Evolutionary conservation across 2,888 invertebrate species (phyloP), one percentile per base, ranked within the genome.

Genomic region (Dynastes grantii): DNA sequence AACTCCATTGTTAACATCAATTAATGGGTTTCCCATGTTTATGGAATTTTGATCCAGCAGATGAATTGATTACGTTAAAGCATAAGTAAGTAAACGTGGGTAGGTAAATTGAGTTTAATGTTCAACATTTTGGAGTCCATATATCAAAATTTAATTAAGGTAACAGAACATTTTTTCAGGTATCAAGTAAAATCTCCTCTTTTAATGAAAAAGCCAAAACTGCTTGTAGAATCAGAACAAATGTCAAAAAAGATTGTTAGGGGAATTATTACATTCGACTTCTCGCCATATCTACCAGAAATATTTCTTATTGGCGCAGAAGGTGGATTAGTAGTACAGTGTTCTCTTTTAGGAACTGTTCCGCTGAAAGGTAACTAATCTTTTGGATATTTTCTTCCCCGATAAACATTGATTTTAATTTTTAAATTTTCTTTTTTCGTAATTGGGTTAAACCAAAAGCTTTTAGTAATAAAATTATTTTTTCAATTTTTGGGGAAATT

Each of bases 301-400:
- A 85, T 87, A 73, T 89, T 90, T 83, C 81, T 89, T 2, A 87
- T 89, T n/a, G 89, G 87, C 0, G 84, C 87, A 53, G 90, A 89
- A 82, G 89, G 89, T 6, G 90, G 89, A 32, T 81, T 88, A 40
- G 81, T 89, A 1, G 85, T 88, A 2, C 86, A 87, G 71, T 89
- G 89, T 80, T 88, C 89, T 3, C 81, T 86, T n/a, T 79, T 88
- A 9, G 87, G 88, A 16, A 84, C 87, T 0, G 87, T 84, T 40
- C 81, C 83, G 80, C 71, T 88, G 9, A 87, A 86, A 85, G 84
- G 85, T 85, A 80, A 8, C 8, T 45, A 9, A 11, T 9, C 9
- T 45, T n/a, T n/a, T n/a, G n/a, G n/a, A n/a, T n/a, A n/a, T n/a
- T 45, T 45, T 45, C 1, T 45, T 11, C 11, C 2, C 1, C 9